Percentiles rank a stretch among this genome's conserved stretches.
These are phyloP conservation scores for Anomalospiza imberbis DNA, from an alignment of 2,797 vertebrate genomes.

Conservation along the genomic window DNA sequence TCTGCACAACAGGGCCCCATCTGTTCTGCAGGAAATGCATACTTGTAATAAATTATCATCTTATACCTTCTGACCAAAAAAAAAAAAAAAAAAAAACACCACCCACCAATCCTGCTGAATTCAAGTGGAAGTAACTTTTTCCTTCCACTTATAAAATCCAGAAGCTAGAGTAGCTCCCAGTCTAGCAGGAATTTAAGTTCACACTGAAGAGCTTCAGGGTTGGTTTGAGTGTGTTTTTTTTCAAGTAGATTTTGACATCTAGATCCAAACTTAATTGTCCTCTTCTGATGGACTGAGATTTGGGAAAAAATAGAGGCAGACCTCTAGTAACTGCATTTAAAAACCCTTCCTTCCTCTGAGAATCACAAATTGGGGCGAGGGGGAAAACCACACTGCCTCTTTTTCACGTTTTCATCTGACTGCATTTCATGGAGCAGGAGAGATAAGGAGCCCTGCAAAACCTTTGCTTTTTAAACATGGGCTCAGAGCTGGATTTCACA, in stretches of 20 bases:
- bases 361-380: accelerated
- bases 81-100: not conserved
- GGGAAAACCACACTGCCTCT: not conserved
- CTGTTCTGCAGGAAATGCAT: not conserved
- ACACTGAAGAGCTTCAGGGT: not conserved
- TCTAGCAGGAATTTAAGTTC: not conserved
- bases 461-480: not conserved
- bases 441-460: not conserved
- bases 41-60: not conserved
- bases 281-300: not conserved
- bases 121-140: not conserved
- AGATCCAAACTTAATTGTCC: not conserved
- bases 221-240: not conserved
- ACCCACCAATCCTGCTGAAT: not conserved
- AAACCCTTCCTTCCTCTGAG: not conserved
- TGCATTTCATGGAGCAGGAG: not conserved
- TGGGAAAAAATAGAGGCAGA: not conserved
- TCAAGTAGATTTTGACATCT: not conserved
- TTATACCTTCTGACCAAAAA: not conserved
- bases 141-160: not conserved
- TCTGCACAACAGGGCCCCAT: not conserved
- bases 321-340: not conserved
- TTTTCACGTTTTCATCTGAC: not conserved
- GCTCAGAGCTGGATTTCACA: not conserved
- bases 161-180: not conserved